A percentile compares a stretch with the other conserved stretches of the same genome.
Evolutionary conservation across 2,113 vertebrate genomes (phyloP).

Genomic region (Sitta europaea): DNA sequence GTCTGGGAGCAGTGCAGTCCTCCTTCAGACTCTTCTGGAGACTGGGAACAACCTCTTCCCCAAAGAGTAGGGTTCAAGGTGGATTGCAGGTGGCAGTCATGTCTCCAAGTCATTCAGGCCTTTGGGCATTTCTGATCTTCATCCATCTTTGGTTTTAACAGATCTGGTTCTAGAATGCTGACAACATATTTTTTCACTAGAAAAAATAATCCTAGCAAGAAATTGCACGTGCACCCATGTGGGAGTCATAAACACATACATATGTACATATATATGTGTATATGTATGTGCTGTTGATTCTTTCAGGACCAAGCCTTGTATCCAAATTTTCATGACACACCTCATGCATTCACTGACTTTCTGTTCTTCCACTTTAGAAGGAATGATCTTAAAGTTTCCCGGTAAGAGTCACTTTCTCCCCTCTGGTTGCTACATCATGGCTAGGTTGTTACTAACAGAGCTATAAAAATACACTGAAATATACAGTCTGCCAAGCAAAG

Average conservation of each 20-base stretch:
- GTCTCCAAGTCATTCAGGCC: not conserved
- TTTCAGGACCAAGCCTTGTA: not conserved
- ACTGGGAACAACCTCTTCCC: not conserved
- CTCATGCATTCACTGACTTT: not conserved
- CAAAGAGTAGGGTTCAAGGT: not conserved
- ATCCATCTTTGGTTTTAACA: not conserved
- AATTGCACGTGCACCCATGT: not conserved
- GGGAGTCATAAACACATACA: not conserved
- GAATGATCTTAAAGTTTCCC: not conserved
- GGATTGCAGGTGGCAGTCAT: accelerated
- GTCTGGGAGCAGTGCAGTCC: not conserved
- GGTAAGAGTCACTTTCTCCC: not conserved
- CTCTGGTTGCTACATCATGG: accelerated
- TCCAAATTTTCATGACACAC: not conserved
- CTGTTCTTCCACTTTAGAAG: not conserved
- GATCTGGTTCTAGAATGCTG: not conserved
- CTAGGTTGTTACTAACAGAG: not conserved
- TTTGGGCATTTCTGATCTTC: not conserved
- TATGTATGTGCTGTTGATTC: not conserved
- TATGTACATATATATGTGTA: not conserved
- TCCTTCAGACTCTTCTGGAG: not conserved
- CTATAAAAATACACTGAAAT: not conserved
- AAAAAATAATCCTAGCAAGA: not conserved
- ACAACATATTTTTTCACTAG: not conserved
- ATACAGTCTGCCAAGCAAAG: not conserved